A percentile compares a stretch with the other conserved stretches of the same genome.
Conservation (phyloP, 2,888 invertebrate genomes). For the Parnassius orleans region DNA sequence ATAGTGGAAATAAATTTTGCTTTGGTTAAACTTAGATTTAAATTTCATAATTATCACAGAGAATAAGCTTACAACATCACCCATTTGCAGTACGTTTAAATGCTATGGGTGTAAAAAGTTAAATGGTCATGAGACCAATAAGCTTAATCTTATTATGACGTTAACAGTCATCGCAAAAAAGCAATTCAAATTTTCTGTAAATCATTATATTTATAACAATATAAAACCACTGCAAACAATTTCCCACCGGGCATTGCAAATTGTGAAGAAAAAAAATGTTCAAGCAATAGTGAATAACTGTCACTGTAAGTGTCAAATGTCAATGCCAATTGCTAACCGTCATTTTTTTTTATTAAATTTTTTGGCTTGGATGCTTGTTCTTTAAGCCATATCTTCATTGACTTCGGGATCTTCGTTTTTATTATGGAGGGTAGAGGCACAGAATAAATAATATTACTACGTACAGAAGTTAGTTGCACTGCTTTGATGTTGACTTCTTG, state of each 20-base stretch:
- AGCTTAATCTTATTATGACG: conserved; percentile 48
- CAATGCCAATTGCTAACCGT: not conserved
- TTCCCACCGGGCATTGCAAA: conserved; percentile 42
- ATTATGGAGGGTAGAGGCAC: too few relatives aligned
- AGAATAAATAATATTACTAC: too few relatives aligned
- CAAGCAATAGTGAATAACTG: too few relatives aligned
- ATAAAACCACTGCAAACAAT: conserved; percentile 30
- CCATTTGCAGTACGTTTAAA: conserved; percentile 57
- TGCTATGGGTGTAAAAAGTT: conserved; percentile 45
- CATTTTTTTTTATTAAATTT: too few relatives aligned
- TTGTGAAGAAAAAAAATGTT: not conserved
- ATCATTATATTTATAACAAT: conserved; percentile 30
- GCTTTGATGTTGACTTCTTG: too few relatives aligned
- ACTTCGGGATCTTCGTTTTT: too few relatives aligned
- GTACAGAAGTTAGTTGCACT: too few relatives aligned
- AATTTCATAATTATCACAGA: conserved; percentile 79
- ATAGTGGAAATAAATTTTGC: conserved; percentile 69
- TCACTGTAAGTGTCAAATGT: conserved; percentile 13
- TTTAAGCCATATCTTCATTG: too few relatives aligned
- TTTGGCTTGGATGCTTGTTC: too few relatives aligned
- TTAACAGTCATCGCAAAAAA: conserved; percentile 61
- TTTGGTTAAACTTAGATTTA: conserved; percentile 76
- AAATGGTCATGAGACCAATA: conserved; percentile 68
- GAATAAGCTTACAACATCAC: conserved; percentile 75
- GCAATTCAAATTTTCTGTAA: conserved; percentile 60